Percentiles rank a stretch among this genome's conserved stretches.
Conservation (phyloP, 2,888 invertebrate genomes). For the Polyploca ridens region DNA sequence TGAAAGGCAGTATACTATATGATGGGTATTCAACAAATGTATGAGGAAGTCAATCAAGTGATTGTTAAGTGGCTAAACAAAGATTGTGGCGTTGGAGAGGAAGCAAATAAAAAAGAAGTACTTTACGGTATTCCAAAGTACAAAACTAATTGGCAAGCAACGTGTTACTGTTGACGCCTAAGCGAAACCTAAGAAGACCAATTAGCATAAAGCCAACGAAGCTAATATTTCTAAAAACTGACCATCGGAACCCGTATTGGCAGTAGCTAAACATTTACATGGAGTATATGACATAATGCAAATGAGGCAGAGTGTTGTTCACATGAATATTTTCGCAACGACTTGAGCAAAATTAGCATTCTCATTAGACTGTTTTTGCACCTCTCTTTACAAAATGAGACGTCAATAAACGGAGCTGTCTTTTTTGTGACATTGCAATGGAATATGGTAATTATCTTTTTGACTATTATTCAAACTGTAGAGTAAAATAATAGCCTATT, state of each 20-base stretch:
- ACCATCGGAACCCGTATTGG: constrained; percentile 51
- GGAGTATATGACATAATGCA: constrained; percentile 74
- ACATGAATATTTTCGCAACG: constrained; percentile 64
- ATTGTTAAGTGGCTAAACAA: constrained; percentile 10
- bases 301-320: constrained; percentile 65
- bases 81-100: constrained; percentile 8
- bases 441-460: constrained; percentile 20
- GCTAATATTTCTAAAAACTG: constrained; percentile 49
- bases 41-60: constrained; percentile 11
- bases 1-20: constrained; percentile 7
- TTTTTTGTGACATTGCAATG: constrained; percentile 37
- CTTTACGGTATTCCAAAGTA: background rate
- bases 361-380: constrained; percentile 68
- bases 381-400: constrained; percentile 60
- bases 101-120: background rate
- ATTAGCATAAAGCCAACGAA: constrained; percentile 38
- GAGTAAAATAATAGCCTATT: constrained; percentile 5
- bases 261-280: constrained; percentile 74
- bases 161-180: constrained; percentile 29
- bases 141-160: constrained; percentile 31
- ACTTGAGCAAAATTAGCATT: constrained; percentile 67
- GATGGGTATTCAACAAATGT: constrained; percentile 7
- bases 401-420: constrained; percentile 56
- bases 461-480: constrained; percentile 9
- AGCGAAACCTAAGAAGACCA: constrained; percentile 25